Base-by-base conservation (phyloP, 2,113 vertebrate species). In the Heterocephalus glaber region DNA sequence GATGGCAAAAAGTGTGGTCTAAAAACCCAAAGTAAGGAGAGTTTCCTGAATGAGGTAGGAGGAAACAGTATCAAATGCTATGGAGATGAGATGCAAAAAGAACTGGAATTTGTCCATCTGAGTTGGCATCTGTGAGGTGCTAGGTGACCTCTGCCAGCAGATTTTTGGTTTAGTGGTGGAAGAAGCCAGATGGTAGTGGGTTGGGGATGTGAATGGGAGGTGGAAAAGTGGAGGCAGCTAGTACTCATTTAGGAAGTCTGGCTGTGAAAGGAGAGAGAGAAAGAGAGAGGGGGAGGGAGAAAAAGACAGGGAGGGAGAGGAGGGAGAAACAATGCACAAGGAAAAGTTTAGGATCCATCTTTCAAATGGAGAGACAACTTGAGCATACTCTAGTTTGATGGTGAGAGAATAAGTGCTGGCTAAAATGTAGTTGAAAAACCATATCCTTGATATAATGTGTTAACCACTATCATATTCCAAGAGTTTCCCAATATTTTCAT, bases 171-270 rank as follows among this genome's bases (percentile, higher is more conserved):
- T 83, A 86, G 44, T 96, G 95, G 89, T 95, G 38, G 89, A 96
- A 94, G 94, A 92, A 96, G 49, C 83, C 97, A 98, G 97, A 96
- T 97, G 97, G 97, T 63, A 89, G 96, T 98, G 95, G 97, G 95
- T 81, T 97, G 96, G 94, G 95, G 96, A 98, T 97, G 86, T 97
- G 89, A 95, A 97, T 95, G 93, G 95, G 96, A 96, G 96, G 96
- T 89, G 82, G 79, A 97, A 96, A 97, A 88, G 85, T 66, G 35
- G 81, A 97, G 96, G 93, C 93, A 97, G 95, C 83, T 92, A 96
- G 93, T 93, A 96, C 90, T 96, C 93, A 95, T 95, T 96, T 97
- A 89, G 88, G 95, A 95, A 96, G 95, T 96, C 93, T 94, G 86
- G 49, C 83, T 96, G 79, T 89, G 95, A 89, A 61, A 24, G 66